These are phyloP conservation scores for Chaetops frenatus DNA, from an alignment of 2,113 vertebrate genomes.

Conservation along the genomic window DNA sequence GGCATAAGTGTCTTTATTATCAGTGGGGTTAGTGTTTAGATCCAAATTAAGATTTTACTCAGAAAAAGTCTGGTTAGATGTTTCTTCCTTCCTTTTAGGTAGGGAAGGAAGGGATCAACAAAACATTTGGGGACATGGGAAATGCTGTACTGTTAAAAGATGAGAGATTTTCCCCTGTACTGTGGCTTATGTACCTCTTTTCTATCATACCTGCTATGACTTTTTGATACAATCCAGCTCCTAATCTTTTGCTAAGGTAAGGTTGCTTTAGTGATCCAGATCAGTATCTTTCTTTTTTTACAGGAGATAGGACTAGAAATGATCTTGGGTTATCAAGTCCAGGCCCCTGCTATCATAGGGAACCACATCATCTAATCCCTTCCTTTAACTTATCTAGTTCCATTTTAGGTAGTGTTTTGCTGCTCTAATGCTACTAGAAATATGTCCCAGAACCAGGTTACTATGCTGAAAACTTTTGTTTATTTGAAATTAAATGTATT, in stretches of 20 bases:
- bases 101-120: background rate
- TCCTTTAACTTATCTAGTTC: background rate
- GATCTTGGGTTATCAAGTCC: background rate
- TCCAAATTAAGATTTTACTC: background rate
- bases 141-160: background rate
- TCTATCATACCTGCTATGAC: background rate
- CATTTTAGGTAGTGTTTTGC: background rate
- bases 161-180: background rate
- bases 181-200: background rate
- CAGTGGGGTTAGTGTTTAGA: background rate
- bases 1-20: background rate
- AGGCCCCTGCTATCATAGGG: background rate
- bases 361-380: background rate
- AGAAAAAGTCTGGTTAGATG: background rate
- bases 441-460: background rate
- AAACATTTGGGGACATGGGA: background rate
- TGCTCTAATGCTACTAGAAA: background rate
- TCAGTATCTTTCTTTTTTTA: background rate
- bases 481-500: background rate
- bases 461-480: background rate
- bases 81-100: background rate
- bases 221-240: background rate
- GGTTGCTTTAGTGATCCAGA: conserved; percentile 13
- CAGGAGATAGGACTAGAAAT: background rate
- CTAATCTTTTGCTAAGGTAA: background rate